phyloP scores from a whole-genome alignment of 2,797 vertebrate genomes.

The Gobionotothen gibberifrons region DNA sequence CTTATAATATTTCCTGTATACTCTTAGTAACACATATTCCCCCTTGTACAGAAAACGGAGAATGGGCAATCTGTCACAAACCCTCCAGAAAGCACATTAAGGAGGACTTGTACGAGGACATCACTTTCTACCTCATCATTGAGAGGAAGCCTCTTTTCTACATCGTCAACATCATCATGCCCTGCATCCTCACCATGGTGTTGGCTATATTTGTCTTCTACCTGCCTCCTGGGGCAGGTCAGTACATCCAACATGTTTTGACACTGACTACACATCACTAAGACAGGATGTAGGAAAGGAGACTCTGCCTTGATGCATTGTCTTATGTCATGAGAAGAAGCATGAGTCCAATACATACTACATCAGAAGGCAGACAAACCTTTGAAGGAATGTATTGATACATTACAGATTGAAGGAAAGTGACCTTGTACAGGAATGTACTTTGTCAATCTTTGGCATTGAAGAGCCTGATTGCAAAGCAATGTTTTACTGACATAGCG shows the following conservation, averaged over 20 bases:
- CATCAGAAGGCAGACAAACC: not conserved
- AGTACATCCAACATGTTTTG: slow-evolving; percentile 30
- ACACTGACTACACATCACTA: slow-evolving; percentile 36
- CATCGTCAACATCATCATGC: slow-evolving; percentile 92
- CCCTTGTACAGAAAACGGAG: slow-evolving; percentile 87
- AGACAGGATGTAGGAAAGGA: slow-evolving; percentile 1
- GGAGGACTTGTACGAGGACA: slow-evolving; percentile 86
- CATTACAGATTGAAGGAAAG: not conserved
- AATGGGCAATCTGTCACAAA: slow-evolving; percentile 92
- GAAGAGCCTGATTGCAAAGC: not conserved
- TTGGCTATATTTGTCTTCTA: slow-evolving; percentile 95
- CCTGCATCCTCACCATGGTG: slow-evolving; percentile 92
- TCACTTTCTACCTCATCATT: slow-evolving; percentile 93
- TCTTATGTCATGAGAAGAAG: slow-evolving; percentile 21
- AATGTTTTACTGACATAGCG: slow-evolving; percentile 2
- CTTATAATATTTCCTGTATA: not conserved
- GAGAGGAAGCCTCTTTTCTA: slow-evolving; percentile 93
- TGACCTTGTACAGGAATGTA: slow-evolving; percentile 8
- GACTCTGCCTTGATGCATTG: not conserved
- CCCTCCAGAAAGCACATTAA: slow-evolving; percentile 85
- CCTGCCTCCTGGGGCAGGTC: slow-evolving; percentile 93
- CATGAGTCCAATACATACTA: slow-evolving; percentile 10
- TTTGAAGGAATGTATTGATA: slow-evolving; percentile 20
- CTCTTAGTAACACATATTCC: not conserved
- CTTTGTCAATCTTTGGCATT: slow-evolving; percentile 14